Percentiles rank a stretch among this genome's conserved stretches.
Conservation (phyloP, 2,113 vertebrate species). For the Xyliphius kryptos region DNA sequence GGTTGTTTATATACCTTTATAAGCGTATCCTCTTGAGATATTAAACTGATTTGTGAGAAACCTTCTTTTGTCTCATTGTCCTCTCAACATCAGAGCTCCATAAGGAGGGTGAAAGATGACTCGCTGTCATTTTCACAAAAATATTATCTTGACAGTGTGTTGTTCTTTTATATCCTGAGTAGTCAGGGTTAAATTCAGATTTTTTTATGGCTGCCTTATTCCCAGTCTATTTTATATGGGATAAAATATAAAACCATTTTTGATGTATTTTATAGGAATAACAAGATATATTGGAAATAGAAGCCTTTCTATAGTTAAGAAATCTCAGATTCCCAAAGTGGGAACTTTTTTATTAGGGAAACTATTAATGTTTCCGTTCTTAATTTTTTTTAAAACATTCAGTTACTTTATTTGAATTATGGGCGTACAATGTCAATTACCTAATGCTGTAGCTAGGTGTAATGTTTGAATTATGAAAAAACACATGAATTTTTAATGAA, state of each 20-base stretch:
- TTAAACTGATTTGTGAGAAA: no score
- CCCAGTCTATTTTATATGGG: no score
- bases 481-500: slow-evolving; percentile 7
- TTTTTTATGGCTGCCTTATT: not conserved
- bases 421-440: not conserved
- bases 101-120: no score
- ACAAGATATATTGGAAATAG: not conserved
- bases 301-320: not conserved
- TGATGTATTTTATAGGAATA: not conserved
- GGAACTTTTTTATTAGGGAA: not conserved
- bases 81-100: no score
- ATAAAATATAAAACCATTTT: no score
- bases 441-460: not conserved
- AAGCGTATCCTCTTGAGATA: no score
- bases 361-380: not conserved
- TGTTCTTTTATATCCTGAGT: not conserved
- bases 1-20: no score
- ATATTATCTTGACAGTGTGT: no score
- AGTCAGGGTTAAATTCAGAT: not conserved
- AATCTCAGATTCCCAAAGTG: not conserved
- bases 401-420: not conserved
- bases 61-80: no score
- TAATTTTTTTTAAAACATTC: not conserved
- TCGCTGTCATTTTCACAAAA: no score
- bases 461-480: not conserved